Base-by-base conservation (phyloP, 2,888 invertebrate species). In the Perdita meconis region DNA sequence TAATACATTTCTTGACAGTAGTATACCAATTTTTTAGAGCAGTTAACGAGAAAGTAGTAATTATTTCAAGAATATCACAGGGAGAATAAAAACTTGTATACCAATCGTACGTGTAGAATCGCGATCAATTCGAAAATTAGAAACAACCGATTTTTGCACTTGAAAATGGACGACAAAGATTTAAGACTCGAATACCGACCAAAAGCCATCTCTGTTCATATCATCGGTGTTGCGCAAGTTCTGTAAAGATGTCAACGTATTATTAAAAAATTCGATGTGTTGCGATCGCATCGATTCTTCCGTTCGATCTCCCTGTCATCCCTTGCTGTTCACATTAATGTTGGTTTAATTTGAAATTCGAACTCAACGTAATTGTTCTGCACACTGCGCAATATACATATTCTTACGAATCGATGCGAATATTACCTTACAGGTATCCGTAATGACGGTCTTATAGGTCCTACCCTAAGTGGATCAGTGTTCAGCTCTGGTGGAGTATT, bases 401-500 rank as follows among this genome's bases (percentile, higher is more conserved):
- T 12, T 36, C 6, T 12, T 56, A 66, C 44, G 72, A 83, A 81
- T 82, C 70, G 78, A 81, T 75, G 79, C 80, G 44, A 64, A 63
- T 67, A 80, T 88, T 89, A 90, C 89, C 90, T 73, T 50, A 72
- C 65, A 10, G 55, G 76, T 12, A 68, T 63, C 0, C 34, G 22
- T 8, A 1, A 42, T 16, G 8, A 2, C 19, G 8, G 4, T n/a
- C n/a, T n/a, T n/a, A n/a, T n/a, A 1, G 77, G 80, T 69, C 70
- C 75, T 87, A 87, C 82, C 80, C 88, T 78, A 64, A 89, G 60
- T 22, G 88, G 85, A 82, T 88, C 83, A 19, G 1, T 85, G 81
- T 88, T 83, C 30, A 1, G 19, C 81, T 68, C 50, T 82, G 74
- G 24, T 5, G 40, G 70, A 59, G n/a, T 13, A 53, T 38, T 63